Evolutionary conservation across 1,140 invertebrate genomes (phyloP).

Genomic region (Lutraria rhynchaena): DNA sequence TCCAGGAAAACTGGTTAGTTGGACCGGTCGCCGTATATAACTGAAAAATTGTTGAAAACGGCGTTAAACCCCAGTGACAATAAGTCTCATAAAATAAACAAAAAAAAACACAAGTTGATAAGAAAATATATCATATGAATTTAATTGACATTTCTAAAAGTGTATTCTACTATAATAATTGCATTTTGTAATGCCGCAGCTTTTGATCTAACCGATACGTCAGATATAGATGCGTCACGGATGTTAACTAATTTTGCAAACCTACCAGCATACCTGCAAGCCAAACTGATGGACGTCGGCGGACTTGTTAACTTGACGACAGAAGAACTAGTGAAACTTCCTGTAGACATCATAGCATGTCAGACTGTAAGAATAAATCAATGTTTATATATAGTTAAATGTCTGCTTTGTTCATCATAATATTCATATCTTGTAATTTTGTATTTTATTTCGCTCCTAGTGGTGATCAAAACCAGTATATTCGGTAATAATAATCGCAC

Average conservation of each 20-base stretch:
- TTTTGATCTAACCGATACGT: not conserved
- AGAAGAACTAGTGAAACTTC: constrained; percentile 2
- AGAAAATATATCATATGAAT: not conserved
- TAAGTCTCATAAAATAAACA: no score
- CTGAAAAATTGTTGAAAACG: no score
- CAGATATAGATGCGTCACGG: not conserved
- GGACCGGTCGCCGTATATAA: no score
- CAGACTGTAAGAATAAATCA: constrained; percentile 3
- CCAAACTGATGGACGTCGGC: not conserved
- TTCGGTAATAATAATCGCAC: no score
- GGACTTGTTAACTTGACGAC: not conserved
- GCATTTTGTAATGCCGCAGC: not conserved
- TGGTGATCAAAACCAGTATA: no score
- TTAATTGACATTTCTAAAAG: not conserved
- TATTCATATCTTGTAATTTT: no score
- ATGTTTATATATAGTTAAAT: no score
- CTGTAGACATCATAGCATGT: not conserved
- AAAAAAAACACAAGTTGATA: not conserved
- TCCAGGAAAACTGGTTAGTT: no score
- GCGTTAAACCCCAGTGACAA: no score
- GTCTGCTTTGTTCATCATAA: no score
- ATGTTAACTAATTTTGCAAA: not conserved
- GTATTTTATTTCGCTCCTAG: no score
- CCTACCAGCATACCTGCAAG: not conserved
- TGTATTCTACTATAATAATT: not conserved